Evolutionary conservation across 1,140 invertebrate species (phyloP), one percentile per base, ranked within the genome.

Genomic region (Ceratina japonica): DNA sequence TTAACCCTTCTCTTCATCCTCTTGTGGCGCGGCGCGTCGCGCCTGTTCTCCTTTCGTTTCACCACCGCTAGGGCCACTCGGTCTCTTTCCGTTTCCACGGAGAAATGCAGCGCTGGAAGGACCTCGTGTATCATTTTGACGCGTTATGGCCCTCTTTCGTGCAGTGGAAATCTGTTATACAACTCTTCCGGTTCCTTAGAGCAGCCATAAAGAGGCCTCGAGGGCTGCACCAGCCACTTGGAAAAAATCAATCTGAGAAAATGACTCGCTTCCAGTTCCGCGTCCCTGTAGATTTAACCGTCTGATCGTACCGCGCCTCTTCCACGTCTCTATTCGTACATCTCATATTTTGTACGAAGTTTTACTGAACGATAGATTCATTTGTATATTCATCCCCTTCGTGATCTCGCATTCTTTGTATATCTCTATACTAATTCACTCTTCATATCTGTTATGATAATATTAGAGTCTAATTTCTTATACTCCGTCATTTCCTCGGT

Each of bases 61-160:
- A 44, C 37, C 37, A 10, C 61, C 62, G 59, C 44, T 31, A 1
- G 10, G 5, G 4, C 52, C n/a, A 1, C 37, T 3, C 54, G 4
- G n/a, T 31, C 8, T 20, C 15, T 16, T 27, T 2, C 0, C 18
- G 44, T 16, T 31, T 58, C 7, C 27, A 22, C 22, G 20, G 75
- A 31, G 37, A 72, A 51, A 37, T 37, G 52, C 24, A n/a, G 58
- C 16, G 15, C 18, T 49, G 51, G 44, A 52, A 78, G 61, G 69
- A 64, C 75, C 59, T 62, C 69, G 52, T 78, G 75, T 70, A 78
- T 78, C 75, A 78, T 64, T 78, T 44, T 78, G 75, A 72, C 75
- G 59, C 69, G 68, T 78, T 78, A 78, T 78, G 75, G 59, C 75
- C 69, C 59, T 63, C 59, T 78, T 72, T 62, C 49, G 75, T 54